Evolutionary conservation across 2,797 vertebrate genomes (phyloP), one percentile per base, ranked within the genome.

Genomic region (Malurus leucopterus): DNA sequence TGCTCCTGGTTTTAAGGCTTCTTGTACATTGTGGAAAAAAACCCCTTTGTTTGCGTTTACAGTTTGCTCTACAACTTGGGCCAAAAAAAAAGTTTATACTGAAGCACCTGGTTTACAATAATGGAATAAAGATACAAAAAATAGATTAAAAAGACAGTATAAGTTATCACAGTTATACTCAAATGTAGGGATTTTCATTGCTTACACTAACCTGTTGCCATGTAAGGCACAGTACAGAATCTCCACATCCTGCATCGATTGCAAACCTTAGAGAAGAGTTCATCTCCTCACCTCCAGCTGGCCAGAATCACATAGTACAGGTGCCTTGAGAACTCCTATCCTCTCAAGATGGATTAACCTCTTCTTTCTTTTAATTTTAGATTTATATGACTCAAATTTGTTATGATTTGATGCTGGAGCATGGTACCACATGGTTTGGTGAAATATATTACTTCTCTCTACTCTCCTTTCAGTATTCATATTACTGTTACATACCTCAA

Each of bases 201-300:
- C 21, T 6, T 32, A 40, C 18, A 36, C 11, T 54, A 29, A 50
- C 5, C 4, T 53, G 12, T 84, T 62, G 15, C 7, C 6, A 53
- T 41, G 17, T 29, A 49, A 63, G 18, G 7, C 44, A 67, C 3
- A 21, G 3, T 49, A 41, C 8, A 0, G 0, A 70, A 15, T 13
- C 11, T 41, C 13, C 15, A 34, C 13, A 43, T 2, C 9, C 20
- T 21, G 8, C 2, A 7, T 40, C 24, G 41, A 44, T 24, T 73
- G 27, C 7, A 83, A 80, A 36, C 8, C 21, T 49, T n/a, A 40
- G 13, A 46, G 21, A 75, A 40, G 14, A 44, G 11, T 16, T 4
- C 3, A 16, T 34, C 20, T 53, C 84, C 71, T 71, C n/a, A 38
- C 2, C 7, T 86, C 24, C 15, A 63, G 32, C 20, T 82, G 22